Percentiles rank a stretch among this genome's conserved stretches.
phyloP scores from a whole-genome alignment of 2,113 vertebrate species.

The Holacanthus passer region DNA sequence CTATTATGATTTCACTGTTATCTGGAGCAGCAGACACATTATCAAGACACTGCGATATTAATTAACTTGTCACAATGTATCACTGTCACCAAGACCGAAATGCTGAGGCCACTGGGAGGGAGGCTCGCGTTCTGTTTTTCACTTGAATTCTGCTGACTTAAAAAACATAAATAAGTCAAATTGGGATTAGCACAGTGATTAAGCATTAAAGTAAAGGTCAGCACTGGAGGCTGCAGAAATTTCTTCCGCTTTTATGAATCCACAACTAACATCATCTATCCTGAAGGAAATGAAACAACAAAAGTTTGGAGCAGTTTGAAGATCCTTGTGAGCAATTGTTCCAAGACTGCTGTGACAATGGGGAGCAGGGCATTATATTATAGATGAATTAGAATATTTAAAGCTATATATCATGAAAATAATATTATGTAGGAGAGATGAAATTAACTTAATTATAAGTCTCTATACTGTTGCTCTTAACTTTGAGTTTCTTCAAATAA shows the following conservation, averaged over 20 bases:
- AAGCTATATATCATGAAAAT: not conserved
- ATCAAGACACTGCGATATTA: slow-evolving; percentile 39
- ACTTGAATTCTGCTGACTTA: slow-evolving; percentile 15
- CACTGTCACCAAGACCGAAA: slow-evolving; percentile 39
- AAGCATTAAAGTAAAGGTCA: slow-evolving; percentile 58
- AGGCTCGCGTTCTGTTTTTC: slow-evolving; percentile 17
- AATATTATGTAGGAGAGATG: not conserved
- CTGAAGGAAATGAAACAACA: not conserved
- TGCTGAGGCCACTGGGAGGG: slow-evolving; percentile 32
- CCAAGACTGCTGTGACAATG: not conserved
- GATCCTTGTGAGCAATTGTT: not conserved
- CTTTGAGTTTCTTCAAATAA: not conserved
- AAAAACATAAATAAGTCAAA: slow-evolving; percentile 50
- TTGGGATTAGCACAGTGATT: slow-evolving; percentile 38
- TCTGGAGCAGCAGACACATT: slow-evolving; percentile 52
- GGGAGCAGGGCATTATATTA: not conserved
- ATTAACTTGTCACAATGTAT: slow-evolving; percentile 69
- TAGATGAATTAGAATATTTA: not conserved
- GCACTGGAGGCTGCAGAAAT: slow-evolving; percentile 22
- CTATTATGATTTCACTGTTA: slow-evolving; percentile 44
- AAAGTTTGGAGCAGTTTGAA: slow-evolving; percentile 4
- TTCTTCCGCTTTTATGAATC: not conserved
- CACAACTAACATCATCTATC: not conserved
- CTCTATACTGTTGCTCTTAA: not conserved
- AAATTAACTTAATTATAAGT: not conserved